These are phyloP conservation scores for Tipula vernalis DNA, from an alignment of 2,888 invertebrate species.

Conservation along the genomic window DNA sequence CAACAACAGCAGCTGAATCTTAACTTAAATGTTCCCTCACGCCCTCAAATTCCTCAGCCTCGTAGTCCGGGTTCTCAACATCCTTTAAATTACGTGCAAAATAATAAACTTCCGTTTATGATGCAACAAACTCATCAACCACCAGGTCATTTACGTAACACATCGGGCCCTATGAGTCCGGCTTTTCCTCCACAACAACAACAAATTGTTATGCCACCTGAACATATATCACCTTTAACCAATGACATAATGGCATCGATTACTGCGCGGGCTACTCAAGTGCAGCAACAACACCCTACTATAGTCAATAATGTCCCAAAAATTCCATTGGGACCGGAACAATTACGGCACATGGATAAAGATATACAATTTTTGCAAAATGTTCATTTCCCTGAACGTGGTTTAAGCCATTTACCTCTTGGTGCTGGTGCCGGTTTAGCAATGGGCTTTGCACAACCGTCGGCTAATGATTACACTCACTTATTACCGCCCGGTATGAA, in stretches of 20 bases:
- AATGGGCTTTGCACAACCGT: background rate
- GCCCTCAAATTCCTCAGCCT: slow-evolving; percentile 21
- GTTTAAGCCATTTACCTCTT: slow-evolving; percentile 20
- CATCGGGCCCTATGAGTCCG: slow-evolving; percentile 9
- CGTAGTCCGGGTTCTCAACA: slow-evolving; percentile 15
- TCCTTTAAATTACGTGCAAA: slow-evolving; percentile 11
- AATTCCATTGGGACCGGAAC: slow-evolving; percentile 16
- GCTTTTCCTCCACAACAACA: slow-evolving; percentile 12
- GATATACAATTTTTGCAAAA: slow-evolving; percentile 46
- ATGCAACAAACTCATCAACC: slow-evolving; percentile 14
- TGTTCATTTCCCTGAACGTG: slow-evolving; percentile 41
- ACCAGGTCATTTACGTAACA: slow-evolving; percentile 22
- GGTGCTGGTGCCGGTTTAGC: slow-evolving; percentile 15
- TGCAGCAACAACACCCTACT: slow-evolving; percentile 14
- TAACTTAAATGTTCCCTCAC: slow-evolving; percentile 12
- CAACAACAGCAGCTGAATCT: slow-evolving; percentile 19
- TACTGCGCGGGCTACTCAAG: slow-evolving; percentile 17
- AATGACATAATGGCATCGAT: slow-evolving; percentile 17
- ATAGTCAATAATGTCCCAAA: slow-evolving; percentile 15
- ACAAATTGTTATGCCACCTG: background rate
- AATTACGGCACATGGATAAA: slow-evolving; percentile 25
- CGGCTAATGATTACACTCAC: slow-evolving; percentile 27
- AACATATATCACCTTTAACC: slow-evolving; percentile 12
- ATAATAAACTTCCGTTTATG: slow-evolving; percentile 12
- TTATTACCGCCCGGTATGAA: slow-evolving; percentile 43